A percentile compares a stretch with the other conserved stretches of the same genome.
Evolutionary conservation across 2,113 vertebrate species (phyloP).

Genomic region (Pandion haliaetus): DNA sequence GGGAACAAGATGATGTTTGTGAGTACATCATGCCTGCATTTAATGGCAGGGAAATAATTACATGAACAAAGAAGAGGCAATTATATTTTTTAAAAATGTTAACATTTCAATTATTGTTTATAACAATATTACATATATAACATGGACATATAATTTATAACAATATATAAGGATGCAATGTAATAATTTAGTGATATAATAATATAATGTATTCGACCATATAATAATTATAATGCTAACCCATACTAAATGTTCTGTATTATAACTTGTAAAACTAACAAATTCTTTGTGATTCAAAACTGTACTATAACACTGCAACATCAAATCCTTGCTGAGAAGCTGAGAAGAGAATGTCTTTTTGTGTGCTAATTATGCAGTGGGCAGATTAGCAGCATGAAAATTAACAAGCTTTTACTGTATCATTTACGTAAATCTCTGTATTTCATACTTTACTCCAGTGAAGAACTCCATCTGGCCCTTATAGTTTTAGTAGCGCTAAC

Average conservation of each 20-base stretch:
- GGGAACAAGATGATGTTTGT: not conserved
- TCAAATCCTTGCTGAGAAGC: not conserved
- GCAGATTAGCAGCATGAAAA: not conserved
- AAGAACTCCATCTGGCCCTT: conserved; percentile 2
- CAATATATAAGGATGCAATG: not conserved
- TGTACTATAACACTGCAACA: not conserved
- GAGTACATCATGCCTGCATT: not conserved
- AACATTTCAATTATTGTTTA: not conserved
- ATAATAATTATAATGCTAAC: not conserved
- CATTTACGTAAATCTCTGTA: not conserved
- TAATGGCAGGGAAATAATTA: not conserved
- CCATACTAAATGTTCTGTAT: not conserved
- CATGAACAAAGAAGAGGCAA: not conserved
- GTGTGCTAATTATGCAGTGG: not conserved
- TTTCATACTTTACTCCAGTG: not conserved
- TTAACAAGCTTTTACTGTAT: not conserved
- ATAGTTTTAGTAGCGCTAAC: not conserved
- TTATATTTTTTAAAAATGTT: not conserved
- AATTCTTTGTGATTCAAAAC: not conserved
- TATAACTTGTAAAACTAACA: not conserved
- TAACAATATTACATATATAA: not conserved
- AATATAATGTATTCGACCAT: not conserved
- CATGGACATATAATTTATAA: not conserved
- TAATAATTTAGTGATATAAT: not conserved
- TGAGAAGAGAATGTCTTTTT: not conserved